These are phyloP conservation scores for Caenorhabditis sp. DNA, from an alignment of 2,888 invertebrate genomes.

Conservation along the genomic window DNA sequence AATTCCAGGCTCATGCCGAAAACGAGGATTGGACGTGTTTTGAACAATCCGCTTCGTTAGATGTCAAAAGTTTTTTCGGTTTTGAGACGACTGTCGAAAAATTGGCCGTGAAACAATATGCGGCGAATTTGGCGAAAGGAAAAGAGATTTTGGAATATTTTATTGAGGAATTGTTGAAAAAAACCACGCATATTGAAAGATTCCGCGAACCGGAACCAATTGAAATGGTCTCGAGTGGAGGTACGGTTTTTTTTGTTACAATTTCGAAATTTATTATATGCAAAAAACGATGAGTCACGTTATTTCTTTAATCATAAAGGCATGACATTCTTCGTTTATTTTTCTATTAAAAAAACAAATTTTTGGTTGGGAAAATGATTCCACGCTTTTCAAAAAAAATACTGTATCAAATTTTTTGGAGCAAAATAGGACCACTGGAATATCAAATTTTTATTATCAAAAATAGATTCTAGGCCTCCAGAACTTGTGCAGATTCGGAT, in stretches of 20 bases:
- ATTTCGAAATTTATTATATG: too few relatives aligned
- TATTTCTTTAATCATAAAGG: too few relatives aligned
- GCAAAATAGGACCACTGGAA: too few relatives aligned
- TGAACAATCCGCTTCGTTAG: conserved; percentile 88
- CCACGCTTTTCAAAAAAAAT: too few relatives aligned
- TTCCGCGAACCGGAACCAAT: conserved; percentile 29
- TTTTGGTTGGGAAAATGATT: too few relatives aligned
- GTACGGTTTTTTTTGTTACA: conserved; percentile 3
- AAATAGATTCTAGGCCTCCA: too few relatives aligned
- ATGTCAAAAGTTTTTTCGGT: conserved; percentile 92
- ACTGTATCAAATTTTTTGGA: too few relatives aligned
- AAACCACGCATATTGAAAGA: conserved; percentile 28
- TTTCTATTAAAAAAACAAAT: too few relatives aligned
- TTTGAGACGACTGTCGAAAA: conserved; percentile 93
- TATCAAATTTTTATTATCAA: neutral
- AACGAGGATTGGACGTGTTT: conserved; percentile 94
- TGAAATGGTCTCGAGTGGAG: conserved; percentile 17
- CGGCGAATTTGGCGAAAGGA: conserved; percentile 85
- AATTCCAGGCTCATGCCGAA: conserved; percentile 84
- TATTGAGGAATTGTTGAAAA: conserved; percentile 80
- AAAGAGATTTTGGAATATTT: conserved; percentile 92
- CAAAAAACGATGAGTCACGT: neutral
- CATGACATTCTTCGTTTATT: too few relatives aligned
- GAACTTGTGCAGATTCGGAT: too few relatives aligned
- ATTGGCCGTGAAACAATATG: conserved; percentile 93